phyloP scores from a whole-genome alignment of 2,888 invertebrate genomes.

The Anticlea derivata region DNA sequence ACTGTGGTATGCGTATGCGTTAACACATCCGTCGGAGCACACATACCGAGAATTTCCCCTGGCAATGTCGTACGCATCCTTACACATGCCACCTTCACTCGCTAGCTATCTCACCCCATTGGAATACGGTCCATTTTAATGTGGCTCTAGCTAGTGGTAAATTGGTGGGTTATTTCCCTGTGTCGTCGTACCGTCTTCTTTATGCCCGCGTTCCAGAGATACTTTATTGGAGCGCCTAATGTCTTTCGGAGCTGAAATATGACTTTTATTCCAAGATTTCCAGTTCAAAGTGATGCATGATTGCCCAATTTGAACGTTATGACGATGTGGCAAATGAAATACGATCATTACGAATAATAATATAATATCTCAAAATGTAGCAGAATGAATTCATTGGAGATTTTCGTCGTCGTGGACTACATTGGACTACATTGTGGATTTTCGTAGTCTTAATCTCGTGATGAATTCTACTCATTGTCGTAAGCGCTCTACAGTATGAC shows the following conservation, averaged over 20 bases:
- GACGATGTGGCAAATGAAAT: constrained; percentile 12
- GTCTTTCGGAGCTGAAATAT: constrained; percentile 43
- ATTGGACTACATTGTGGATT: too few relatives aligned
- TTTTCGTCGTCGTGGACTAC: too few relatives aligned
- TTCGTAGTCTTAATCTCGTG: too few relatives aligned
- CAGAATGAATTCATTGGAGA: background rate
- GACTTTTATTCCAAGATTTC: constrained; percentile 30
- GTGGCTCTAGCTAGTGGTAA: background rate
- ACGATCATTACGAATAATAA: constrained; percentile 1
- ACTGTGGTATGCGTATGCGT: constrained; percentile 35
- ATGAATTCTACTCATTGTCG: too few relatives aligned
- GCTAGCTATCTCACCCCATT: background rate
- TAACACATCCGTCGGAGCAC: constrained; percentile 52
- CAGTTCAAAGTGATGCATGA: constrained; percentile 26
- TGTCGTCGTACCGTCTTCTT: constrained; percentile 42
- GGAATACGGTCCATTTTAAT: constrained; percentile 1
- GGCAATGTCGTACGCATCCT: constrained; percentile 44
- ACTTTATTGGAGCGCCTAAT: constrained; percentile 50
- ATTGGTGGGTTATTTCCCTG: constrained; percentile 40
- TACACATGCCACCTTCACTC: constrained; percentile 10
- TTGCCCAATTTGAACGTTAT: constrained; percentile 18
- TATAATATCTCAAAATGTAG: background rate
- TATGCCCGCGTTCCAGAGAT: constrained; percentile 44
- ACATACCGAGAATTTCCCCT: constrained; percentile 44
- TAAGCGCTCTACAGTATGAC: too few relatives aligned